Base-by-base conservation (phyloP, 92 coral and sea anemone species). In the Palythoa grandis region DNA sequence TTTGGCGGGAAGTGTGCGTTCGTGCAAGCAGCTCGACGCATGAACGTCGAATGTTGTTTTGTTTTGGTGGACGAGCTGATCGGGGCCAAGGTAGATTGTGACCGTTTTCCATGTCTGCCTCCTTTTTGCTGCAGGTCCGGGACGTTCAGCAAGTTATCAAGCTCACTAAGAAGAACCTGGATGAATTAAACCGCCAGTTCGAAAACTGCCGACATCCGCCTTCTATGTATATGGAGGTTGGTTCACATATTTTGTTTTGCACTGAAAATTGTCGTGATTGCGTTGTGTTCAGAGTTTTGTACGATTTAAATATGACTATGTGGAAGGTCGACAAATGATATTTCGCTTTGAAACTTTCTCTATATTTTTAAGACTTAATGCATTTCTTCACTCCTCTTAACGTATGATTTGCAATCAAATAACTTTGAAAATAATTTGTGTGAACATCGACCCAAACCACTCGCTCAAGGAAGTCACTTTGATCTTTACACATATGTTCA, bases 161-260 rank as follows among this genome's bases (percentile, higher is more conserved):
- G 70, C 97, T 96, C 52, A 95, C 98, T 43, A 92, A 92, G 82
- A 96, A 95, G 83, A 96, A 96, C 83, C 76, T 96, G 77, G 95
- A 96, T 40, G 92, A 96, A 82, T 92, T 96, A 15, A 95, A 96
- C 76, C 96, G 98, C 38, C 96, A 96, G 88, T 95, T 95, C 72
- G 86, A 88, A 11, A 91, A 95, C 53, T 89, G 93, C 23, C 95
- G 89, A 72, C 98, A 96, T 89, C 99, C 99, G 58, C 99, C 99
- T 52, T 96, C 99, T 35, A 96, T 96, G 88, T 93, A 93, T 72
- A 87, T 96, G 71, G 99, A 96, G 99, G 99, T 96, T 78, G 86
- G 90, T 90, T 77, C 72, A 19, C 61, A 63, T n/a, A n/a, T n/a
- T 38, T 72, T 73, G 78, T 86, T 86, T 83, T 83, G 87, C 72